Evolutionary conservation across 1,140 invertebrate species (phyloP), one percentile per base, ranked within the genome.

Genomic region (Augochlora pura): DNA sequence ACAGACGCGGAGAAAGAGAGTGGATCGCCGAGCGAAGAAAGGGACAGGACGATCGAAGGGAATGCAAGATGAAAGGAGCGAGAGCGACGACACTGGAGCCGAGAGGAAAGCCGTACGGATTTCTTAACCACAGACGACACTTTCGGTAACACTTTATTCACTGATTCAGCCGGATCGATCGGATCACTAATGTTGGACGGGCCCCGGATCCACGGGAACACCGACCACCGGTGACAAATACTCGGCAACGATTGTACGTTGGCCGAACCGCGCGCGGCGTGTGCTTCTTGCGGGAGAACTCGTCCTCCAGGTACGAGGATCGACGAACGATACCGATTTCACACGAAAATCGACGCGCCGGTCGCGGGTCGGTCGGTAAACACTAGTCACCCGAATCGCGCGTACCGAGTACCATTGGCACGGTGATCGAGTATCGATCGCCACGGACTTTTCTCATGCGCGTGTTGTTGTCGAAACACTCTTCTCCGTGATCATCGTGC

Each of bases 21-120:
- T 46, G 42, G 42, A 46, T 46, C 42, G 42, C 42, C 42, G 12
- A 46, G 39, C 23, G n/a, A 27, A 16, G 14, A 63, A 70, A 76
- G 67, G 67, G 74, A 77, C 52, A 66, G 75, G 78, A 72, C 68
- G 79, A 65, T 54, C 80, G 76, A 72, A 75, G 77, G 78, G 80
- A 71, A 81, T 66, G 75, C 62, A 62, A 74, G 64, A 80, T 38
- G 66, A 77, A 80, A 67, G 68, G 78, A 81, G 67, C 67, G 54
- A 67, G 66, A 71, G 21, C 67, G 57, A 69, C 54, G 74, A 70
- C 39, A 69, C 64, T n/a, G 21, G n/a, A 21, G 8, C 39, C 27
- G 9, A n/a, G 21, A 63, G 32, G 6, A n/a, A 64, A 71, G 54
- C 66, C 49, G 54, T 27, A 32, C 54, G 21, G 60, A 75, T 77